phyloP scores from a whole-genome alignment of 2,113 vertebrate species.

The Lathamus discolor region DNA sequence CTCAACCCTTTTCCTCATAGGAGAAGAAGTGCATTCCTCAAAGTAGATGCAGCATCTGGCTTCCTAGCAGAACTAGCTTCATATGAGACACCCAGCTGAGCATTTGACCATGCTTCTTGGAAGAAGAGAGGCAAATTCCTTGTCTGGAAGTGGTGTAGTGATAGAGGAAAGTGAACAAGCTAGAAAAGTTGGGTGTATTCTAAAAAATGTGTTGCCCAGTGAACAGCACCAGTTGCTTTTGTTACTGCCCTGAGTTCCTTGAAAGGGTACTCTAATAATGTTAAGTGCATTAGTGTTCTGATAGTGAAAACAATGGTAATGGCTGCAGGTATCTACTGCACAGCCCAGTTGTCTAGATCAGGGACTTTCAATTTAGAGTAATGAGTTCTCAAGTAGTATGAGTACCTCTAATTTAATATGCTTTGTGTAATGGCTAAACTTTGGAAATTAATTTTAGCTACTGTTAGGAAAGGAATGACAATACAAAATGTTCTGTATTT shows the following conservation, averaged over 20 bases:
- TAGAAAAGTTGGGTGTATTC: neutral
- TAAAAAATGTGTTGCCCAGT: neutral
- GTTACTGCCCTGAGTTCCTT: neutral
- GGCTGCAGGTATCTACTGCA: neutral
- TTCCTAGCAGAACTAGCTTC: neutral
- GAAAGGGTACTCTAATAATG: neutral
- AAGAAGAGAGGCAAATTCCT: neutral
- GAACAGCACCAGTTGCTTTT: neutral
- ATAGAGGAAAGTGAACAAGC: neutral
- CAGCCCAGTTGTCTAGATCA: neutral
- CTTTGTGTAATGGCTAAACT: neutral
- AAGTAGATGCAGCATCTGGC: neutral
- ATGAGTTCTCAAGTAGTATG: neutral
- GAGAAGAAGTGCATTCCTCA: neutral
- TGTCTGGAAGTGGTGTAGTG: neutral
- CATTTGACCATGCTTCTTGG: fast-evolving
- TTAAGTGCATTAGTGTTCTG: neutral
- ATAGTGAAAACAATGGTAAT: neutral
- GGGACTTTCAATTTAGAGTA: constrained; percentile 13
- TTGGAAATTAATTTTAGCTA: neutral
- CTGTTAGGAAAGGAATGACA: neutral
- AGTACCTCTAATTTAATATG: neutral
- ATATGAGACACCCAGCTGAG: neutral
- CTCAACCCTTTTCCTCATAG: neutral
- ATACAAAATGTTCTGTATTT: neutral